A percentile compares a stretch with the other conserved stretches of the same genome.
phyloP scores from a whole-genome alignment of 1,140 invertebrate genomes.

The Drosophila leontia region DNA sequence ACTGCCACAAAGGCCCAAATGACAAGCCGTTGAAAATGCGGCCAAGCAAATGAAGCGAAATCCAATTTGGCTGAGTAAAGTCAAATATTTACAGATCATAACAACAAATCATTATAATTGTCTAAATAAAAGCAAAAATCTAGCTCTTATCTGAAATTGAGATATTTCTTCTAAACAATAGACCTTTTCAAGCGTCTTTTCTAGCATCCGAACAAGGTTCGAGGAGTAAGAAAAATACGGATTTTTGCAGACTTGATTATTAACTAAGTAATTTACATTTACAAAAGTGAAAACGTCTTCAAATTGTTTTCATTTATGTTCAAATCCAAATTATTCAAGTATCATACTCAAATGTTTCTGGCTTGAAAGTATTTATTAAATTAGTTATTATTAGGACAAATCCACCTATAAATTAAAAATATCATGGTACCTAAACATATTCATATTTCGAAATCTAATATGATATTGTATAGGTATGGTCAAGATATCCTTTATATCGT shows the following conservation, averaged over 20 bases:
- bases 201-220: neutral
- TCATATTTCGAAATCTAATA: neutral
- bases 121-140: neutral
- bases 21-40: neutral
- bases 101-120: neutral
- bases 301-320: too few species aligned
- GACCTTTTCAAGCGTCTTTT: neutral
- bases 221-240: neutral
- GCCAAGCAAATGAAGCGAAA: neutral
- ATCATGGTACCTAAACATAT: neutral
- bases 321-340: too few species aligned
- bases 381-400: neutral
- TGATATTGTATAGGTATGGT: neutral
- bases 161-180: neutral
- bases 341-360: neutral
- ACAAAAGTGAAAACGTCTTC: neutral
- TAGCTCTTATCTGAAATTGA: too few species aligned
- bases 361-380: neutral
- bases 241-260: neutral
- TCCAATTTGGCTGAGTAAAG: neutral
- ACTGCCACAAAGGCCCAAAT: conserved; percentile 12
- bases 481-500: neutral
- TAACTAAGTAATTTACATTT: neutral
- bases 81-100: neutral
- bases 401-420: neutral